Conservation (phyloP, 35 echinoderm and acorn worm genomes). For the Nesometra sesokonis region DNA sequence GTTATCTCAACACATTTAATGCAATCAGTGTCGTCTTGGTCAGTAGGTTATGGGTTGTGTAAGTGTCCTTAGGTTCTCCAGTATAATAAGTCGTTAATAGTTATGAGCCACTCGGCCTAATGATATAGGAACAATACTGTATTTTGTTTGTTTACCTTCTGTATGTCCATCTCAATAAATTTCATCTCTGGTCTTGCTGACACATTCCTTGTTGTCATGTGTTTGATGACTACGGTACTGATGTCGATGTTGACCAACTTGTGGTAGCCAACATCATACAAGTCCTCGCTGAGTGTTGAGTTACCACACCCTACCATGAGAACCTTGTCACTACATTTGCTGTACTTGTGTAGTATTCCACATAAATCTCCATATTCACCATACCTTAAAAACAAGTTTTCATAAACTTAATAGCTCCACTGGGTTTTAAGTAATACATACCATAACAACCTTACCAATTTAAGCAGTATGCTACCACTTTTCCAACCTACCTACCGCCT, state of each 20-base stretch:
- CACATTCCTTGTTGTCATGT: conserved; percentile 53
- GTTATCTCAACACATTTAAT: no score
- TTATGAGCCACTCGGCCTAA: no score
- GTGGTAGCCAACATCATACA: conserved; percentile 80
- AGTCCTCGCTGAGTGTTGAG: conserved; percentile 49
- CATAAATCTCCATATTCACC: conserved; percentile 58
- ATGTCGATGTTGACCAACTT: conserved; percentile 56
- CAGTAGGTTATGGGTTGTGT: no score
- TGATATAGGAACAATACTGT: no score
- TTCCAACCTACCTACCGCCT: no score
- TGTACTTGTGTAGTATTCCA: conserved; percentile 76
- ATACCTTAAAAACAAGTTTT: conserved; percentile 44
- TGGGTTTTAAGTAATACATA: background rate
- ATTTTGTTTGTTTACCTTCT: conserved; percentile 24
- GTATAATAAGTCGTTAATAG: no score
- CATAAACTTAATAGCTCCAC: background rate
- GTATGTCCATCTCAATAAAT: conserved; percentile 61
- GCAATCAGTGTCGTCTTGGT: no score
- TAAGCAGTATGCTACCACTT: no score
- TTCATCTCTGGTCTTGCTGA: conserved; percentile 51
- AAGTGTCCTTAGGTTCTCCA: no score
- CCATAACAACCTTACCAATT: no score
- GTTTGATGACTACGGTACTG: conserved; percentile 41
- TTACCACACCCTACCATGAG: conserved; percentile 62
- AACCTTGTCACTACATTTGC: conserved; percentile 32